Conservation (phyloP, 2,113 vertebrate species). For the Peromyscus leucopus region DNA sequence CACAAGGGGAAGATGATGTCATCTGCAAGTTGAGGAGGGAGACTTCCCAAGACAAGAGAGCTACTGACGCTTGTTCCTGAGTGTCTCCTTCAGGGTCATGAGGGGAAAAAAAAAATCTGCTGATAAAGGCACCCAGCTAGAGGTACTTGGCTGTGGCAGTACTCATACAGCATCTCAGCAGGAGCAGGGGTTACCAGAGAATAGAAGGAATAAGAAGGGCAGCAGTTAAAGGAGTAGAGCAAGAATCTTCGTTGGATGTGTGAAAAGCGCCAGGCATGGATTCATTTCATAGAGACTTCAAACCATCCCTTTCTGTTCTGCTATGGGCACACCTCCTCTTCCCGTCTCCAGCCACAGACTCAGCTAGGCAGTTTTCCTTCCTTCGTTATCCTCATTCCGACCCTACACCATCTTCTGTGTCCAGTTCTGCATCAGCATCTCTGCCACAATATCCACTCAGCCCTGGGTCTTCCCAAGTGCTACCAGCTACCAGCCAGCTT, state of each 20-base stretch:
- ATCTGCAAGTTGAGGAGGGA: background rate
- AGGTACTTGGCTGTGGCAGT: no score
- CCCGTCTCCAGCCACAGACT: background rate
- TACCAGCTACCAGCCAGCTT: background rate
- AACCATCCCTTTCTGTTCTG: background rate
- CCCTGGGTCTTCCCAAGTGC: background rate
- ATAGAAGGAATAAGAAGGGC: background rate
- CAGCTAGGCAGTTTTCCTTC: background rate
- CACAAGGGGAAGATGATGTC: no score
- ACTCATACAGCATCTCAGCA: background rate
- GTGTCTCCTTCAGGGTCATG: background rate
- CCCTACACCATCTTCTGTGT: background rate
- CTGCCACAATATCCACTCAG: background rate
- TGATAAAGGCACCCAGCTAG: background rate
- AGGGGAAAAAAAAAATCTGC: background rate
- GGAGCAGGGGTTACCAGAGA: background rate
- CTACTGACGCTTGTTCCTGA: background rate
- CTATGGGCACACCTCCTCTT: background rate
- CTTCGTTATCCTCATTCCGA: fast-evolving
- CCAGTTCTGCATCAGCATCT: background rate
- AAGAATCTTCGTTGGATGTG: background rate
- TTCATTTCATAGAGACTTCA: background rate
- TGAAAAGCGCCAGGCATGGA: background rate
- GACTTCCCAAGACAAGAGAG: background rate
- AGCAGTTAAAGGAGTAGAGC: background rate